phyloP scores from a whole-genome alignment of 2,888 invertebrate species.

The Drosophila paracracens region DNA sequence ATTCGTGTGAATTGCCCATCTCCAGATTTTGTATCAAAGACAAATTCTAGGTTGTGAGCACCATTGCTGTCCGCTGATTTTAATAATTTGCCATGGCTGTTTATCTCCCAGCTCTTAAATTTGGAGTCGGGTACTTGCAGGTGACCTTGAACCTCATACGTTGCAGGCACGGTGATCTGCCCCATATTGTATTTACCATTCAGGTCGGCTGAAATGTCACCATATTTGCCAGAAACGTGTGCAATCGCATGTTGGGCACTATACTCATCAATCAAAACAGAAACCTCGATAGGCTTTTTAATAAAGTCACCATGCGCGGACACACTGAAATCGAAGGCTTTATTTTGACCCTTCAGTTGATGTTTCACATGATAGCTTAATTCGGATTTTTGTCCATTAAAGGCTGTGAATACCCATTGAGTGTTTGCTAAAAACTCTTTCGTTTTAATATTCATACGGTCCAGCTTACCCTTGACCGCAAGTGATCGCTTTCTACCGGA shows the following conservation, averaged over 20 bases:
- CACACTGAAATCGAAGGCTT: constrained; percentile 61
- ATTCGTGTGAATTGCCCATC: constrained; percentile 67
- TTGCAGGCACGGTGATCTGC: constrained; percentile 84
- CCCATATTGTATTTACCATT: constrained; percentile 85
- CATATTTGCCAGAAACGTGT: constrained; percentile 85
- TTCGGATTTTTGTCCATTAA: constrained; percentile 86
- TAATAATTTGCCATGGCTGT: constrained; percentile 82
- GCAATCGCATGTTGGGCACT: constrained; percentile 82
- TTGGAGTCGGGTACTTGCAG: constrained; percentile 87
- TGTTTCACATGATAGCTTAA: constrained; percentile 84
- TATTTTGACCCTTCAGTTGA: constrained; percentile 76
- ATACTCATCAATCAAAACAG: constrained; percentile 76
- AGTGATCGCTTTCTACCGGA: constrained; percentile 83
- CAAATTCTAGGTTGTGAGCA: constrained; percentile 62
- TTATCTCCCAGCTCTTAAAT: constrained; percentile 84
- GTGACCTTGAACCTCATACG: constrained; percentile 85
- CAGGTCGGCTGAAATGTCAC: constrained; percentile 84
- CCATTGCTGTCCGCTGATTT: constrained; percentile 68
- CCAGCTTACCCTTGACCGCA: constrained; percentile 80
- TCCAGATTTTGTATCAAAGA: constrained; percentile 61
- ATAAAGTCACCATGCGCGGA: constrained; percentile 81
- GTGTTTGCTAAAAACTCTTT: constrained; percentile 84
- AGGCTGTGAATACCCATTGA: constrained; percentile 84
- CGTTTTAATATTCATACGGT: constrained; percentile 85
- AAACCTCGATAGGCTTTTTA: constrained; percentile 78